A percentile compares a stretch with the other conserved stretches of the same genome.
Conservation (phyloP, 1,140 invertebrate genomes). For the Episyrphus balteatus region DNA sequence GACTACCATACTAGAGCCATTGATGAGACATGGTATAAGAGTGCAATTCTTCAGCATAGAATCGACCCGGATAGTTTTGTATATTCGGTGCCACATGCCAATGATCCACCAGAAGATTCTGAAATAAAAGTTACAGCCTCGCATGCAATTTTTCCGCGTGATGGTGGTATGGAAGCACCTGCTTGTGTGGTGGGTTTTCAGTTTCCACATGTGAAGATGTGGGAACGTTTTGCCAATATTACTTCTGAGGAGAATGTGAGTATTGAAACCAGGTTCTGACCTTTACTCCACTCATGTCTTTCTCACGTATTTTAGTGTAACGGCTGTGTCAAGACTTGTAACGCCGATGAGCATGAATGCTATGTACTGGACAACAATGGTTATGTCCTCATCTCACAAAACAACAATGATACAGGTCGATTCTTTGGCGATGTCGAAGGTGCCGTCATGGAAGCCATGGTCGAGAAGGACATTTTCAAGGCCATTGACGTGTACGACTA, state of each 20-base stretch:
- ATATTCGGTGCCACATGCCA: constrained; percentile 64
- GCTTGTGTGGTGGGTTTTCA: constrained; percentile 81
- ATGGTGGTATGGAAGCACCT: constrained; percentile 64
- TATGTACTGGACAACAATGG: constrained; percentile 83
- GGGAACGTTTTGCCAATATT: constrained; percentile 57
- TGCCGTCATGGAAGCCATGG: constrained; percentile 65
- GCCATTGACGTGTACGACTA: constrained; percentile 74
- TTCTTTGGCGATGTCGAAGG: constrained; percentile 81
- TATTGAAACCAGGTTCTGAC: constrained; percentile 1
- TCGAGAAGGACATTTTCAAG: constrained; percentile 61
- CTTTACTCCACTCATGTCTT: not conserved
- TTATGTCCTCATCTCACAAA: constrained; percentile 69
- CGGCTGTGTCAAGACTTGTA: constrained; percentile 43
- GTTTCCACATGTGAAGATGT: constrained; percentile 56
- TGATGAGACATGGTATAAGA: constrained; percentile 86
- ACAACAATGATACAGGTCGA: constrained; percentile 54
- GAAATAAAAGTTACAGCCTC: constrained; percentile 63
- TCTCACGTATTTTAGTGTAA: constrained; percentile 30
- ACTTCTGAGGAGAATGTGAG: constrained; percentile 41
- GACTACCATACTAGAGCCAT: constrained; percentile 66
- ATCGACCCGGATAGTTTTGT: constrained; percentile 63
- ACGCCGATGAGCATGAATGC: constrained; percentile 53
- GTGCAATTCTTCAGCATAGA: constrained; percentile 75
- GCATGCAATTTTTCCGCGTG: constrained; percentile 72
- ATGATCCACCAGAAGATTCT: constrained; percentile 42